Conservation (phyloP, 2,888 invertebrate genomes). For the Exephanes ischioxanthus region DNA sequence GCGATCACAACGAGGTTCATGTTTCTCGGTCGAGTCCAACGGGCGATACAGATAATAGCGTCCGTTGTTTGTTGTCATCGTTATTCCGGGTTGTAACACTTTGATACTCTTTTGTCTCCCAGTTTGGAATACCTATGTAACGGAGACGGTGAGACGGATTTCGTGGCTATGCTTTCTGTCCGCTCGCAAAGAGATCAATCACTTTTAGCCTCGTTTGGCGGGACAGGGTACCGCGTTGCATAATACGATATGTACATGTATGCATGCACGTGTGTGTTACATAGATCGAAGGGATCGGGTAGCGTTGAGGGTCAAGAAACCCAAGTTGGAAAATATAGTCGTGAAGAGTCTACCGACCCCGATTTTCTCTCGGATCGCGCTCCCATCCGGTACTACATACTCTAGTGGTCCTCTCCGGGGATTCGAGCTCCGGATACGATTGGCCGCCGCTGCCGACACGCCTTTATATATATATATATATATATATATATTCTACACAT, state of each 20-base stretch:
- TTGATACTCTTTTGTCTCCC: background rate
- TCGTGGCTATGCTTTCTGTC: background rate
- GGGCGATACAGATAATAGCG: conserved; percentile 11
- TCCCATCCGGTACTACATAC: conserved; percentile 10
- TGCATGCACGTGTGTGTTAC: background rate
- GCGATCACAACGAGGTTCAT: background rate
- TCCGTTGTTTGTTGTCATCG: background rate
- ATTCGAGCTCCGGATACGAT: conserved; percentile 40
- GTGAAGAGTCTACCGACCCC: conserved; percentile 57
- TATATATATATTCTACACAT: background rate
- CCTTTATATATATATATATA: conserved; percentile 1
- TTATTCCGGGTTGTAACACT: background rate
- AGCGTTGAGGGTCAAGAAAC: conserved; percentile 50
- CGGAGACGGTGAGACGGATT: background rate
- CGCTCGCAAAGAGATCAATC: conserved; percentile 24
- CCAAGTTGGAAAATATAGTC: conserved; percentile 60
- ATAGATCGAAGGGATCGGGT: conserved; percentile 17
- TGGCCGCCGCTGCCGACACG: conserved; percentile 59
- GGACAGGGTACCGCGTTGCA: conserved; percentile 1
- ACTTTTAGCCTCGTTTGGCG: conserved; percentile 3
- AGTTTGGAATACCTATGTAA: background rate
- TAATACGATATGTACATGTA: background rate
- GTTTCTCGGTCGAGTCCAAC: conserved; percentile 5
- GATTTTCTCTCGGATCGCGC: conserved; percentile 40
- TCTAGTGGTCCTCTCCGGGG: conserved; percentile 25